A percentile compares a stretch with the other conserved stretches of the same genome.
Evolutionary conservation across 1,140 invertebrate genomes (phyloP).

Genomic region (Sipha flava): DNA sequence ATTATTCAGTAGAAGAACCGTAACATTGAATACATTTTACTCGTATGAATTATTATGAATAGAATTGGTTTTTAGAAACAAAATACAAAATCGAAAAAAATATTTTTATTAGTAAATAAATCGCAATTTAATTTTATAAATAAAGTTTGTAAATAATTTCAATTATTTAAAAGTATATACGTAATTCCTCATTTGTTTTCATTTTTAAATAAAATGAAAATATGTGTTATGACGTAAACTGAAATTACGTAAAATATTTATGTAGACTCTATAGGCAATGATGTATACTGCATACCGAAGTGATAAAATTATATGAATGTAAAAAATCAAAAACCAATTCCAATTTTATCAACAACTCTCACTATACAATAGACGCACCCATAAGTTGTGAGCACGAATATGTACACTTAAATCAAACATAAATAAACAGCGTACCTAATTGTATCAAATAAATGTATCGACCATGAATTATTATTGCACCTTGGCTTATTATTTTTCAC

Average conservation of each 20-base stretch:
- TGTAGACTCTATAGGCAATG: too few species aligned
- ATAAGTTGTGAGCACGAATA: neutral
- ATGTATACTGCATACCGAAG: too few species aligned
- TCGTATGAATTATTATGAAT: neutral
- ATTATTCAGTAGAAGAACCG: neutral
- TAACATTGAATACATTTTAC: neutral
- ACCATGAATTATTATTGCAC: neutral
- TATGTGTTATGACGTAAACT: too few species aligned
- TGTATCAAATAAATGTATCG: neutral
- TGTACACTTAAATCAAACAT: neutral
- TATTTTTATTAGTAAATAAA: too few species aligned
- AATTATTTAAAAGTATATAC: too few species aligned
- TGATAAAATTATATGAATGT: neutral
- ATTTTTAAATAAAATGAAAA: too few species aligned
- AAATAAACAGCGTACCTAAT: neutral
- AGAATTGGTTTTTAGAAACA: neutral
- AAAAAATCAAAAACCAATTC: neutral
- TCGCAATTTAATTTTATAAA: too few species aligned
- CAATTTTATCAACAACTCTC: neutral
- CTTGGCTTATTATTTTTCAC: neutral
- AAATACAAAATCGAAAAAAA: neutral
- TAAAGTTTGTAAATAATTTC: too few species aligned
- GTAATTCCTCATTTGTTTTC: too few species aligned
- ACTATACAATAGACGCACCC: neutral
- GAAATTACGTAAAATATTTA: neutral